phyloP scores from a whole-genome alignment of 35 echinoderm and acorn worm species.

The Hemicentrotus pulcherrimus region DNA sequence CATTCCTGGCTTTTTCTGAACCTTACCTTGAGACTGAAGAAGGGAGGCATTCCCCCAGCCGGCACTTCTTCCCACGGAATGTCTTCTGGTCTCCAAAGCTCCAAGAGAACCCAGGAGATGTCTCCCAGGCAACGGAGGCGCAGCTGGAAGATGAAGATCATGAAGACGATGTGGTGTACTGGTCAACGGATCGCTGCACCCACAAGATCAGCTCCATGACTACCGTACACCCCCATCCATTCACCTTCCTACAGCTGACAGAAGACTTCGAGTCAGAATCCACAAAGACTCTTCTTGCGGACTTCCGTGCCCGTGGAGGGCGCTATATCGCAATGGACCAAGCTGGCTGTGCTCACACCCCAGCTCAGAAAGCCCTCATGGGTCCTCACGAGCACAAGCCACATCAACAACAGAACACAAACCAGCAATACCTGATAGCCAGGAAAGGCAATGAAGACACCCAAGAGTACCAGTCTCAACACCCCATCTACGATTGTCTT shows the following conservation, averaged over 20 bases:
- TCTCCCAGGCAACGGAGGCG: not conserved
- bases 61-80: conserved; percentile 60
- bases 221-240: conserved; percentile 68
- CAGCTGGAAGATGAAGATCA: not conserved
- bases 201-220: conserved; percentile 54
- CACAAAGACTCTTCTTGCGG: conserved; percentile 66
- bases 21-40: conserved; percentile 77
- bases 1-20: conserved; percentile 50
- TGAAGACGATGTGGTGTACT: conserved; percentile 32
- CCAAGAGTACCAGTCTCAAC: not conserved
- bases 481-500: conserved; percentile 64
- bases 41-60: conserved; percentile 59
- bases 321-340: conserved; percentile 54
- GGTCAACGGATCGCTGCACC: conserved; percentile 69
- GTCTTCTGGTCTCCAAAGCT: conserved; percentile 70
- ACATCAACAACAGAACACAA: not conserved
- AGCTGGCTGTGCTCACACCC: not conserved
- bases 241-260: conserved; percentile 63
- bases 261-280: conserved; percentile 54
- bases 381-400: not conserved
- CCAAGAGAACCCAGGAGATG: not conserved
- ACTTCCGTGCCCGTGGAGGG: conserved; percentile 85
- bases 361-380: not conserved
- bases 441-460: not conserved
- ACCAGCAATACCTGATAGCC: not conserved